Evolutionary conservation across 2,797 vertebrate genomes (phyloP).

Genomic region (Xerus rutilus): DNA sequence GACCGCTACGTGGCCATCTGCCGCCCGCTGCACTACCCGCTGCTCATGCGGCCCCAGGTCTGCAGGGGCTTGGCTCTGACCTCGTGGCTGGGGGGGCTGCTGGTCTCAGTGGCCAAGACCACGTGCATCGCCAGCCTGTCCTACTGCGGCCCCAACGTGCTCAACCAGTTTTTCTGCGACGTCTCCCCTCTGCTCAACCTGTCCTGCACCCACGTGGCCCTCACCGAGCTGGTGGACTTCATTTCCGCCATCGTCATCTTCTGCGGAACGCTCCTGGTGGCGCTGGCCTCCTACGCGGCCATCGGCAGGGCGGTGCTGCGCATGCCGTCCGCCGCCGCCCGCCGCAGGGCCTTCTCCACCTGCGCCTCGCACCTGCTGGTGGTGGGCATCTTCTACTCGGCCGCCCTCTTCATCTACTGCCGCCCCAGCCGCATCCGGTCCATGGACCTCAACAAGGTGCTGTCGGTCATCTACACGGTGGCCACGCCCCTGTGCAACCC

Average conservation of each 20-base stretch:
- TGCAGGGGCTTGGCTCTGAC: too few species aligned
- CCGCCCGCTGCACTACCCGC: too few species aligned
- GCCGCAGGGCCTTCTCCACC: slow-evolving; percentile 67
- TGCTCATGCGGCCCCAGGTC: too few species aligned
- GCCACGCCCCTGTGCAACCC: slow-evolving; percentile 69
- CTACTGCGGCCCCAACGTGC: too few species aligned
- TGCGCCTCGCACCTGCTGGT: slow-evolving; percentile 67
- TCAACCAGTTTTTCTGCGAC: too few species aligned
- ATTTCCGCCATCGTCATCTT: slow-evolving; percentile 71
- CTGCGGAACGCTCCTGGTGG: background rate
- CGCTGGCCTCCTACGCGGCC: slow-evolving; percentile 53
- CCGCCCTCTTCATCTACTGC: slow-evolving; percentile 68
- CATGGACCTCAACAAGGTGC: slow-evolving; percentile 71
- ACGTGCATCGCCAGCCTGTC: too few species aligned
- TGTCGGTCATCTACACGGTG: slow-evolving; percentile 70
- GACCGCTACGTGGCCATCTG: too few species aligned
- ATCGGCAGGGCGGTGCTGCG: background rate
- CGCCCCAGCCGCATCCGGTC: slow-evolving; percentile 51
- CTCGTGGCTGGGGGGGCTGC: too few species aligned
- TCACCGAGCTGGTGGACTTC: slow-evolving; percentile 78
- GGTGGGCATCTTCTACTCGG: slow-evolving; percentile 72
- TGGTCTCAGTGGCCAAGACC: too few species aligned
- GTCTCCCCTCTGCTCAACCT: too few species aligned
- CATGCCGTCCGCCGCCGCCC: background rate
- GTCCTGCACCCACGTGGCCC: slow-evolving; percentile 74